Evolutionary conservation across 2,888 invertebrate species (phyloP), one percentile per base, ranked within the genome.

Genomic region (Clunio marinus): DNA sequence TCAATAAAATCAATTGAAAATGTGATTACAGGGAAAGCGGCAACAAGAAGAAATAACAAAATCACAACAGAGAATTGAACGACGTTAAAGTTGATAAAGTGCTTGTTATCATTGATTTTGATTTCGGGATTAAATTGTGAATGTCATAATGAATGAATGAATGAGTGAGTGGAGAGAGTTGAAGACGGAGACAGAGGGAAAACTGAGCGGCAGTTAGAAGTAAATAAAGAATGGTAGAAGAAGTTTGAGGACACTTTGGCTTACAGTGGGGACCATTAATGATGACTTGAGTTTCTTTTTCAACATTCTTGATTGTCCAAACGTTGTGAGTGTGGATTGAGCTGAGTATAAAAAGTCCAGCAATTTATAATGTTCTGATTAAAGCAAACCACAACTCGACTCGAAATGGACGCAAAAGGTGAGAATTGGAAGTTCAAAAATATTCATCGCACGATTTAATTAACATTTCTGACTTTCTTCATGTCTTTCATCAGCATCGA

Each of bases 231-330:
- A n/a, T n/a, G n/a, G n/a, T n/a, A n/a, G n/a, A n/a, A n/a, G n/a
- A n/a, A n/a, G n/a, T n/a, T n/a, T 32, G 32, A 32, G 32, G 32
- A 32, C 10, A 20, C 22, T 22, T 3, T 15, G 7, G 45, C 7
- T 13, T 5, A 7, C 45, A 15, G 32, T 15, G 8, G 45, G 13
- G 4, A 45, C 13, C 45, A 20, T 51, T 51, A 17, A 51, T 22
- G 51, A 51, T 51, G 51, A 51, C 51, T 51, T 51, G 51, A 45
- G 15, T 45, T 45, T 45, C 7, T 15, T 45, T 45, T 45, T 45
- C 45, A n/a, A n/a, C n/a, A 45, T 51, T 51, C 20, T 51, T 22
- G 20, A 20, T 17, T n/a, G n/a, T n/a, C n/a, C n/a, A n/a, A n/a
- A n/a, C n/a, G n/a, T n/a, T n/a, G n/a, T n/a, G n/a, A n/a, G n/a